Conservation (phyloP, 2,797 vertebrate genomes). For the Alcedo quadribrachys region DNA sequence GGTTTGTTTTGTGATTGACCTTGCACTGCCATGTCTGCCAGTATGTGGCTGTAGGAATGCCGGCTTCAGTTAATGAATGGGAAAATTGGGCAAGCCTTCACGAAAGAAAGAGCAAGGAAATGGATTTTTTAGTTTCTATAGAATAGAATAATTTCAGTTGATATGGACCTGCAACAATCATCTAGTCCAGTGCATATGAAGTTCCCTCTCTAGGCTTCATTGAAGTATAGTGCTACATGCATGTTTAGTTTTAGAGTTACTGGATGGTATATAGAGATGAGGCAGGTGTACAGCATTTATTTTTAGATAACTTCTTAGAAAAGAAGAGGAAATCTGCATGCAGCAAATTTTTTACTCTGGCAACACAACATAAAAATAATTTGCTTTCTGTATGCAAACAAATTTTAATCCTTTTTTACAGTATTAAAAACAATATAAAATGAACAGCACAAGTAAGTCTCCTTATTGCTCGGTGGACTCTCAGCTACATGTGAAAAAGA, state of each 20-base stretch:
- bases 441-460: constrained; percentile 47
- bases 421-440: constrained; percentile 53
- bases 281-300: constrained; percentile 51
- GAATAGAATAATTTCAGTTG: background rate
- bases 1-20: accelerated
- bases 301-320: constrained; percentile 54
- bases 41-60: accelerated
- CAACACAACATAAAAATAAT: constrained; percentile 58
- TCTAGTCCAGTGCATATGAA: background rate
- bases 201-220: background rate
- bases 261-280: background rate
- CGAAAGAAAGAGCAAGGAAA: background rate
- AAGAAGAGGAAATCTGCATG: constrained; percentile 33
- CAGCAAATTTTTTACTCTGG: constrained; percentile 53
- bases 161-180: background rate
- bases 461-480: constrained; percentile 52
- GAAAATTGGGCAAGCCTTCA: background rate
- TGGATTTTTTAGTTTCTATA: background rate
- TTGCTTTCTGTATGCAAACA: constrained; percentile 65
- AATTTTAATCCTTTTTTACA: constrained; percentile 50
- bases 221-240: background rate
- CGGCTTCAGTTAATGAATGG: background rate
- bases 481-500: constrained; percentile 36
- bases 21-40: background rate
- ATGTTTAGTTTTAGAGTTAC: background rate